Percentiles rank a stretch among this genome's conserved stretches.
phyloP scores from a whole-genome alignment of 2,888 invertebrate species.

The Eulithis prunata region DNA sequence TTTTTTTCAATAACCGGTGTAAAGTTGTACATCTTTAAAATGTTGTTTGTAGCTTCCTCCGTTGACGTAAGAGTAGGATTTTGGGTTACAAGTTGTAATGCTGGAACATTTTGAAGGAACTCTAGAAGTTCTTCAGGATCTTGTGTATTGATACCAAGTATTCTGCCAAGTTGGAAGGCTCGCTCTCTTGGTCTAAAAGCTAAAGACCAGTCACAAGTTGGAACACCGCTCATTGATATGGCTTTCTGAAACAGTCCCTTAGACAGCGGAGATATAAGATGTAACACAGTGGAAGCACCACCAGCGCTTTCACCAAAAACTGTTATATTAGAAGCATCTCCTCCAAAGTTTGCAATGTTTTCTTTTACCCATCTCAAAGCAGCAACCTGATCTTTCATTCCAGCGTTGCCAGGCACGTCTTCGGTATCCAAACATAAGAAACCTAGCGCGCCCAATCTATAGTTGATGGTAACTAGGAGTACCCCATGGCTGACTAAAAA shows the following conservation, averaged over 20 bases:
- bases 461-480: constrained; percentile 83
- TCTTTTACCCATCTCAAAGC: constrained; percentile 58
- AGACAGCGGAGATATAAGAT: constrained; percentile 61
- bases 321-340: constrained; percentile 56
- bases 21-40: constrained; percentile 40
- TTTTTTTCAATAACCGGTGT: constrained; percentile 51
- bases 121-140: constrained; percentile 51
- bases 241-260: constrained; percentile 60
- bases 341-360: constrained; percentile 58
- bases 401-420: constrained; percentile 85
- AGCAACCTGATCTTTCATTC: constrained; percentile 70
- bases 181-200: constrained; percentile 49
- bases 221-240: constrained; percentile 61
- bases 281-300: constrained; percentile 50
- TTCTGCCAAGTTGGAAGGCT: constrained; percentile 53
- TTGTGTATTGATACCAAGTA: constrained; percentile 52
- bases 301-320: constrained; percentile 64
- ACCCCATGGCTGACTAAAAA: constrained; percentile 80
- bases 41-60: constrained; percentile 33
- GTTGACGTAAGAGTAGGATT: constrained; percentile 39
- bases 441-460: constrained; percentile 79
- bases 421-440: constrained; percentile 80
- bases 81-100: constrained; percentile 43
- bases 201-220: constrained; percentile 51
- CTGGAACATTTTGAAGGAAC: constrained; percentile 54